Evolutionary conservation across 2,113 vertebrate species (phyloP), one percentile per base, ranked within the genome.

Genomic region (Toxotes jaculatrix): DNA sequence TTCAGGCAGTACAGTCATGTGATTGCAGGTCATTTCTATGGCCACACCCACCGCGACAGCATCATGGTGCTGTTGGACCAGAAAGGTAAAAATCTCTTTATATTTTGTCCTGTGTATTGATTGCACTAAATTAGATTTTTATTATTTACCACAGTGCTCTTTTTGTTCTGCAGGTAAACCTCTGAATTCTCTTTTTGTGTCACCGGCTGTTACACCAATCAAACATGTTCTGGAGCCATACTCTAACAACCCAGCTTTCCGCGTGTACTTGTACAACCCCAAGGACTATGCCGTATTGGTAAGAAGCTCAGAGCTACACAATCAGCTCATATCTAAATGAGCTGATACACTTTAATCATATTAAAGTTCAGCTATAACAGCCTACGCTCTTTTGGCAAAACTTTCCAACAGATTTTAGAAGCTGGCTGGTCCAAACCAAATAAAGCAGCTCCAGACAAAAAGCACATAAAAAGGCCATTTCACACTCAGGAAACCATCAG

Each of bases 21-120:
- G 65, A 96, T 99, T 60, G 92, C 71, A 0, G 97, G 97, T 13
- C 98, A 99, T 6, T 99, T 99, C 94, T 99, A 96, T 36, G 98
- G 98, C 67, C 98, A 99, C 90, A 98, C 96, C 19, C 98, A 99
- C 86, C 94, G 95, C 79, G 98, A 99, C 84, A 98, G 97, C 87
- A 69, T 99, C 79, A 98, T 99, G 97, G 93, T 99, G 71, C 96
- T 99, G 82, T 83, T 96, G 67, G 96, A 98, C 93, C 77, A 91
- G 66, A 88, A 94, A 89, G 97, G 98, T 98, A 43, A 43, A 43
- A 43, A 43, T 8, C 11, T 8, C 9, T 43, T 43, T 43, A 43
- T 12, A 43, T 43, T 11, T 2, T 11, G 42, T 12, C 6, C 9
- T 43, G 2, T 43, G 8, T 43, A 43, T 27, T 27, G 27, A 27